Conservation (phyloP, 2,888 invertebrate species). For the Hydriomena furcata region DNA sequence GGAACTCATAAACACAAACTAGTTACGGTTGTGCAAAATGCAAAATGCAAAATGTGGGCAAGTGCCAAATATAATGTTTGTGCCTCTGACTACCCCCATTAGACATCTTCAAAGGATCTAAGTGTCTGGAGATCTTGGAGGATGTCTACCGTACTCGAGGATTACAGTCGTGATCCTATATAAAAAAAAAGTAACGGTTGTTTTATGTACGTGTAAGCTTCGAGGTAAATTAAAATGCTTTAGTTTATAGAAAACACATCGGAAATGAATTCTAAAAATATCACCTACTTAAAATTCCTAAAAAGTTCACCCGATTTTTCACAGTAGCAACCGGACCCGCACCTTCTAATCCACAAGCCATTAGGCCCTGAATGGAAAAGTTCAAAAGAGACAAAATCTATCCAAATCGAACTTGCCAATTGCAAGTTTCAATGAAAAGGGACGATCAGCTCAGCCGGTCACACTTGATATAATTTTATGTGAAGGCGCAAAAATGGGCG, state of each 20-base stretch:
- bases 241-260: background rate
- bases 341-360: slow-evolving; percentile 25
- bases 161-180: too few relatives aligned
- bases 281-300: slow-evolving; percentile 10
- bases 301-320: slow-evolving; percentile 6
- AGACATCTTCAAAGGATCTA: too few relatives aligned
- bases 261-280: background rate
- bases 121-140: too few relatives aligned
- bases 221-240: too few relatives aligned
- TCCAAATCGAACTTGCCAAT: slow-evolving; percentile 69
- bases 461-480: slow-evolving; percentile 61
- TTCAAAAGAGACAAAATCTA: slow-evolving; percentile 56
- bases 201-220: too few relatives aligned
- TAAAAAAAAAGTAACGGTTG: too few relatives aligned
- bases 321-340: slow-evolving; percentile 5
- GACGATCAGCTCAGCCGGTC: slow-evolving; percentile 48
- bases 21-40: too few relatives aligned
- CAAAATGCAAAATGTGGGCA: too few relatives aligned
- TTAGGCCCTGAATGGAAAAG: slow-evolving; percentile 42
- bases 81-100: too few relatives aligned
- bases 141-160: too few relatives aligned
- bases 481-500: slow-evolving; percentile 71
- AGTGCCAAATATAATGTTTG: too few relatives aligned
- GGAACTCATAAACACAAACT: background rate
- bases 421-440: slow-evolving; percentile 76